Evolutionary conservation across 2,113 vertebrate species (phyloP).

Genomic region (Hippopotamus amphibius): DNA sequence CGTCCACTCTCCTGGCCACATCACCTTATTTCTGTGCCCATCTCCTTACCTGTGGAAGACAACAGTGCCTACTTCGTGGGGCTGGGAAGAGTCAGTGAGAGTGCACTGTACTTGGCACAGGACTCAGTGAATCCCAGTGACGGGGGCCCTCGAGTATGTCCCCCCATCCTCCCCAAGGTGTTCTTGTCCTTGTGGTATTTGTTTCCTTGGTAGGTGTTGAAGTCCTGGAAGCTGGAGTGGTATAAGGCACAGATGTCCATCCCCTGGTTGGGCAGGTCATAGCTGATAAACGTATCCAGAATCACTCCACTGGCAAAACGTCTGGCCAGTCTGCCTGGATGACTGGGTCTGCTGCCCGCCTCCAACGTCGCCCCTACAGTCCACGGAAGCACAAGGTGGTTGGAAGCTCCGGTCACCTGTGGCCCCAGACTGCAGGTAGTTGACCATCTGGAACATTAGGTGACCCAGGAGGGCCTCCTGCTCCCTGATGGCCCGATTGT

Average conservation of each 20-base stretch:
- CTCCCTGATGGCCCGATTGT: conserved; percentile 87
- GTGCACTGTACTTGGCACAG: not conserved
- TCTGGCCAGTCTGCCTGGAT: not conserved
- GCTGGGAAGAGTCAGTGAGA: not conserved
- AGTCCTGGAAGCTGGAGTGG: conserved; percentile 88
- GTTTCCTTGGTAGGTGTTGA: conserved; percentile 87
- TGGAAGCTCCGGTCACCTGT: not conserved
- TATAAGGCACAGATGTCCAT: conserved; percentile 84
- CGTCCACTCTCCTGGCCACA: not conserved
- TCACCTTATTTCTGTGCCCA: not conserved
- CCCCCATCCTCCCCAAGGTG: conserved; percentile 88
- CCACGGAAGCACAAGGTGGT: conserved; percentile 26
- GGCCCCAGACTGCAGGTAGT: conserved; percentile 72
- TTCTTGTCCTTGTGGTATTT: conserved; percentile 91
- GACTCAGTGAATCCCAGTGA: not conserved
- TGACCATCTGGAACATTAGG: conserved; percentile 87
- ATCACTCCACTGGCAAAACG: not conserved
- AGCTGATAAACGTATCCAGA: conserved; percentile 63
- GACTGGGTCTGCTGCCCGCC: not conserved
- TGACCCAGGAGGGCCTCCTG: conserved; percentile 91
- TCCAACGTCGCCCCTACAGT: not conserved
- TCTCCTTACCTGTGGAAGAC: not conserved
- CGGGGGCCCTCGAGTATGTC: accelerated
- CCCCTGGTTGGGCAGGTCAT: conserved; percentile 91
- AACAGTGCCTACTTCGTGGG: accelerated